These are phyloP conservation scores for Sminthurides bifidus DNA, from an alignment of 1,140 invertebrate genomes.

Conservation along the genomic window DNA sequence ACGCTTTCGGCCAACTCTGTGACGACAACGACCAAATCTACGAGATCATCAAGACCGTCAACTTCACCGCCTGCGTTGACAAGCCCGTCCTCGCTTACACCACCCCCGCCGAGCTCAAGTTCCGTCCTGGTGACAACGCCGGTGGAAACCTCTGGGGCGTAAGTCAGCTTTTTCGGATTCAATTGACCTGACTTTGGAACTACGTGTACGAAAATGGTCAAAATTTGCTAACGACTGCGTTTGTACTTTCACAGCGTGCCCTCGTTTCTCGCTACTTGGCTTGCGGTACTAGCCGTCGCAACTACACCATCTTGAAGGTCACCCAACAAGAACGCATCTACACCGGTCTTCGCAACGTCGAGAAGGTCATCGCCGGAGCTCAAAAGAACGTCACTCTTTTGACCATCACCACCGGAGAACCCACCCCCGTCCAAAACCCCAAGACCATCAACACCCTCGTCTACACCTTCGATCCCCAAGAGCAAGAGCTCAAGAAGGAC, in stretches of 20 bases:
- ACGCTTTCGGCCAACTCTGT: conserved; percentile 28
- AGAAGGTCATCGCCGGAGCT: conserved; percentile 20
- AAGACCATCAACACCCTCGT: conserved; percentile 22
- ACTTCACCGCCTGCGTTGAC: conserved; percentile 32
- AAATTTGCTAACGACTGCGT: neutral
- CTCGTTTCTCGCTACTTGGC: conserved; percentile 22
- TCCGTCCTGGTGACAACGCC: conserved; percentile 27
- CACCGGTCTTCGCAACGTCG: conserved; percentile 12
- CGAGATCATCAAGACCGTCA: conserved; percentile 32
- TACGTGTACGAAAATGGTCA: neutral
- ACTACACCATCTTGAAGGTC: conserved; percentile 27
- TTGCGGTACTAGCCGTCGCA: conserved; percentile 21
- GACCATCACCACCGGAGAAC: neutral
- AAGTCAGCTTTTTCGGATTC: conserved; percentile 4
- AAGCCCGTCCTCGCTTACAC: conserved; percentile 27
- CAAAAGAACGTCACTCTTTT: conserved; percentile 25
- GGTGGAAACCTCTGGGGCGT: conserved; percentile 23
- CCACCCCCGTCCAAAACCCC: conserved; percentile 1
- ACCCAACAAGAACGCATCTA: conserved; percentile 24
- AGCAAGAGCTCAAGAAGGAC: conserved; percentile 15
- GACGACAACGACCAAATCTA: conserved; percentile 28
- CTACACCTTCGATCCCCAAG: conserved; percentile 21
- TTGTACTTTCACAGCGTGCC: conserved; percentile 12
- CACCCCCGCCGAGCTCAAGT: conserved; percentile 18
- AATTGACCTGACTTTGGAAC: neutral